Base-by-base conservation (phyloP, 1,140 invertebrate species). In the Diploscapter pachys region DNA sequence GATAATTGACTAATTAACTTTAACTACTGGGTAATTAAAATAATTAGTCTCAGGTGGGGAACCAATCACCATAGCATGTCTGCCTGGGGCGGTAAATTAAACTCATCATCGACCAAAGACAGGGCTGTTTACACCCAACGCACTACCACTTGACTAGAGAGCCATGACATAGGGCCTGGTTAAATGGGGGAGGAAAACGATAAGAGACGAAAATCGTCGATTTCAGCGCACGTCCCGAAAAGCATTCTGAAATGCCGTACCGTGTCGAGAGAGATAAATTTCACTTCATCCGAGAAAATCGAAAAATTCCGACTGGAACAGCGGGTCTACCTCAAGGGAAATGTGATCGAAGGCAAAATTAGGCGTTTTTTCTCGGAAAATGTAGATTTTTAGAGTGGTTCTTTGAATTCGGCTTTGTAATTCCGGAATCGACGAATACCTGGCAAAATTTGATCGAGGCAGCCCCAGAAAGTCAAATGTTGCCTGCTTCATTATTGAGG, bases 371-470 rank as follows among this genome's bases (percentile, higher is more conserved):
- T 59, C 56, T 63, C 71, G 31, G 31, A 59, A 31, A 59, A 11
- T 75, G 11, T 4, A 2, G 66, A 13, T 48, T 94, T 78, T 93
- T 95, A 89, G 95, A 99, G 88, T 99, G 96, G 96, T 93, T 93
- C 86, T 99, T 99, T 87, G 95, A 99, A 86, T 98, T 99, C 90
- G 97, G 97, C 59, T 97, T 95, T 88, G 96, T 99, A 2, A 98
- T 98, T 83, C 93, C 95, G 31, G 95, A 95, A 81, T 98, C 96
- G 31, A 98, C 95, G 62, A 99, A 99, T 87, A 98, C 96, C 4
- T 99, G 97, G 97, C 95, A 98, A 86, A 96, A 93, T 73, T 89
- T 95, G 31, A 96, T 99, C 80, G 94, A 98, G 89, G 95, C 96
- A 56, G 96, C 97, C 0, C 96, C 96, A 3, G 96, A 99, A 87